Base-by-base conservation (phyloP, 1,140 invertebrate species). In the Sarcophaga peregrina region DNA sequence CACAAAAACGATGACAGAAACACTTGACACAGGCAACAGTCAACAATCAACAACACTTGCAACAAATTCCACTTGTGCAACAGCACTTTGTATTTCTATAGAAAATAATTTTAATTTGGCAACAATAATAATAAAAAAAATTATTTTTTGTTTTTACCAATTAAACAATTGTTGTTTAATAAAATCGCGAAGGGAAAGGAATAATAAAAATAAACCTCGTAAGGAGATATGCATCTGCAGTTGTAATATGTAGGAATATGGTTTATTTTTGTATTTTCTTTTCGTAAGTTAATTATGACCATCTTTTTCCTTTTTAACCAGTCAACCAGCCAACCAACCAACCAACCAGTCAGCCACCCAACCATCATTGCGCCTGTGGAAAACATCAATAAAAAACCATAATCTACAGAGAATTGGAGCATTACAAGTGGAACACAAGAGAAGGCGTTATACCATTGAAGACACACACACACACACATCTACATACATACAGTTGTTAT, bases 371-470 rank as follows among this genome's bases (percentile, higher is more conserved):
- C 25, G 25, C 25, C 25, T 37, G 25, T 37, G 4, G 25, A 37
- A 37, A 37, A 37, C 25, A 37, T 37, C 25, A 37, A 37, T 37
- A 37, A 37, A 37, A 58, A n/a, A 58, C 13, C 17, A 17, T 68
- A 68, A 68, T 20, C 62, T 25, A 68, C n/a, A 68, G 62, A 20
- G 62, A 68, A 68, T 25, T 68, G 62, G 62, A 68, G 17, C 62
- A 68, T 68, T 68, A 68, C 62, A 68, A 68, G 62, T 20, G 62
- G 15, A 25, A 25, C 62, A 68, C 25, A 37, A 37, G 25, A 37
- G 25, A 37, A 37, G 25, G 17, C 62, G 62, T 8, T 58, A 2
- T 58, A n/a, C 54, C 54, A n/a, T 58, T 13, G 13, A 58, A 58
- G n/a, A n/a, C 54, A 58, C 54, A 58, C 5, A 58, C 3, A 58